phyloP scores from a whole-genome alignment of 2,797 vertebrate genomes.

The Sitta carolinensis region DNA sequence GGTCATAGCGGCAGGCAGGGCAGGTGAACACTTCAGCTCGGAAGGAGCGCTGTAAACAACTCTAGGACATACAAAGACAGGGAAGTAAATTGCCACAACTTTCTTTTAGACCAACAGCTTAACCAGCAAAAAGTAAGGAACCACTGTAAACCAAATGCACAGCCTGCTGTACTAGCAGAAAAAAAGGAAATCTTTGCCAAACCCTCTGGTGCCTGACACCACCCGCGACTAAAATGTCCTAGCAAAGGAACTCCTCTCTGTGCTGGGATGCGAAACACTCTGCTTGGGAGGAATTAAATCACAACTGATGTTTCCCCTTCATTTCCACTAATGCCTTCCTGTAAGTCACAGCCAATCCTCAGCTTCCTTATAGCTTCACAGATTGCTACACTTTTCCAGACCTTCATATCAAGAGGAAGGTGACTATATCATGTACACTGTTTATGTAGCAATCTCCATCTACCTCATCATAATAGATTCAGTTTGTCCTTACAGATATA shows the following conservation, averaged over 20 bases:
- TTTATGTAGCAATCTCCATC: not conserved
- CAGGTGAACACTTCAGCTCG: constrained; percentile 95
- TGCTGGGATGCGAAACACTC: not conserved
- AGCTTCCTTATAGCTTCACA: not conserved
- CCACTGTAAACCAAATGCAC: not conserved
- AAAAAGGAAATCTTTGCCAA: not conserved
- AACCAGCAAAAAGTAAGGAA: not conserved
- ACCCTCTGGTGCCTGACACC: not conserved
- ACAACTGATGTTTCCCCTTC: not conserved
- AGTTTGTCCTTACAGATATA: not conserved
- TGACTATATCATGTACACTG: not conserved
- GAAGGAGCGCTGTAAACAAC: constrained; percentile 96
- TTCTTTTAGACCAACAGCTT: not conserved
- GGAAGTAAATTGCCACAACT: not conserved
- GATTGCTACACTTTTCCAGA: not conserved
- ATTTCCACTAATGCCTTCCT: not conserved
- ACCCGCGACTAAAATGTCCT: not conserved
- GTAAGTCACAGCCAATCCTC: not conserved
- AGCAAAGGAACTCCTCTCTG: not conserved
- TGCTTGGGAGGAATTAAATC: not conserved
- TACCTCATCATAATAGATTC: not conserved
- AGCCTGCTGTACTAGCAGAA: not conserved
- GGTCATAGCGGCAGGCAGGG: constrained; percentile 94
- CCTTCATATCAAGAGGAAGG: not conserved
- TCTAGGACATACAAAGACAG: constrained; percentile 72